Base-by-base conservation (phyloP, 2,888 invertebrate species). In the Alcis repandata region DNA sequence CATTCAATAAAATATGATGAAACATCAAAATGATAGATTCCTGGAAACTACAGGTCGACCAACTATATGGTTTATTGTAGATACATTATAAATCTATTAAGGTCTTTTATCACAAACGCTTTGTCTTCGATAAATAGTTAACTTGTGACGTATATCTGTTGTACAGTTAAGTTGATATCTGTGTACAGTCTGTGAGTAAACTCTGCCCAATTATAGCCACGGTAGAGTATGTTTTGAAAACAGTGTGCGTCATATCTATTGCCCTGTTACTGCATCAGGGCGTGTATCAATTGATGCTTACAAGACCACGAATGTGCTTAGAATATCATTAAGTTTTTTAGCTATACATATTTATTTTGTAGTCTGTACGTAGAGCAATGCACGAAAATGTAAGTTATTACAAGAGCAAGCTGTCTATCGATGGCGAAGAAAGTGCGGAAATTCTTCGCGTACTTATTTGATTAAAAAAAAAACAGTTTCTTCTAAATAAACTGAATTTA, bases 21-120 rank as follows among this genome's bases (percentile, higher is more conserved):
- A 48, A 32, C 15, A 15, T 9, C 32, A 9, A 33, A n/a, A n/a
- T n/a, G n/a, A n/a, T 7, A 33, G 4, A 11, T 27, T 27, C 11
- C 32, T 17, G 17, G 49, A 33, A 19, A 33, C 17, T 33, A 15
- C 6, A 2, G n/a, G 27, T 20, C 2, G 6, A 45, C 13, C 38
- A 59, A 68, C 64, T 68, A 27, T 45, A 60, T 67, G 70, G 74
- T 75, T 79, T 71, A 79, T 70, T 59, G 53, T 67, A 67, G 68
- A 73, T 76, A n/a, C n/a, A n/a, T n/a, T 76, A 78, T 77, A 78
- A 76, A 78, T 77, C 73, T 72, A 73, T 74, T 72, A 72, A 67
- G 45, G 65, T 49, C 38, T 8, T 60, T 43, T 46, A 49, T 61
- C 52, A 32, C 20, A 46, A 48, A 4, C 46, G 66, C 57, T 61